phyloP scores from a whole-genome alignment of 2,113 vertebrate genomes.

The Diphyllodes magnificus region DNA sequence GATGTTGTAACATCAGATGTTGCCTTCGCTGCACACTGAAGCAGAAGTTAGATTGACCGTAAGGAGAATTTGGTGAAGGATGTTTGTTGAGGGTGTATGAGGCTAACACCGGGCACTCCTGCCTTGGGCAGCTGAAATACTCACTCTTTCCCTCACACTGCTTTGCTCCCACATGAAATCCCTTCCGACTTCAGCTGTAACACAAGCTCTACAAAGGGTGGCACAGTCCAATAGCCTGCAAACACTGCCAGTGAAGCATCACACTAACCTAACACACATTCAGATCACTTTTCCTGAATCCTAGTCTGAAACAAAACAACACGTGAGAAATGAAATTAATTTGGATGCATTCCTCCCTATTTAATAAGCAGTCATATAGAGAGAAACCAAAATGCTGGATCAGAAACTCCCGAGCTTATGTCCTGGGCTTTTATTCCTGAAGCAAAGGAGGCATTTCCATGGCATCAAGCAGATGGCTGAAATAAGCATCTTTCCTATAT shows the following conservation, averaged over 20 bases:
- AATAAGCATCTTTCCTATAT: slow-evolving; percentile 46
- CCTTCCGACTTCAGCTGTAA: background rate
- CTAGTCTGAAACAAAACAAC: background rate
- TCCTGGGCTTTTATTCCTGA: background rate
- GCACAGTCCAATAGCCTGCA: background rate
- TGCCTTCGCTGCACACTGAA: background rate
- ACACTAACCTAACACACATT: background rate
- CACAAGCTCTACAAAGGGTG: background rate
- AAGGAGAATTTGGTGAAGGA: background rate
- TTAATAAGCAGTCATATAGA: background rate
- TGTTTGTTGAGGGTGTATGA: background rate
- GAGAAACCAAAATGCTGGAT: background rate
- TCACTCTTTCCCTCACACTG: background rate
- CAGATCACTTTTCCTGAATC: background rate
- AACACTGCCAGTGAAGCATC: background rate
- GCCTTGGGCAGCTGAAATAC: background rate
- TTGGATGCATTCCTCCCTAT: background rate
- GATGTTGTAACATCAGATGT: background rate
- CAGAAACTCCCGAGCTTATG: background rate
- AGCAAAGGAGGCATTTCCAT: background rate
- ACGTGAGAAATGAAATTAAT: background rate
- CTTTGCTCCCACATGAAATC: background rate
- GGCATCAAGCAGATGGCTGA: background rate
- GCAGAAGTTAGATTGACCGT: background rate
- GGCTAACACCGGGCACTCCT: background rate